Evolutionary conservation across 2,113 vertebrate genomes (phyloP), one percentile per base, ranked within the genome.

Genomic region (Nothocercus julius): DNA sequence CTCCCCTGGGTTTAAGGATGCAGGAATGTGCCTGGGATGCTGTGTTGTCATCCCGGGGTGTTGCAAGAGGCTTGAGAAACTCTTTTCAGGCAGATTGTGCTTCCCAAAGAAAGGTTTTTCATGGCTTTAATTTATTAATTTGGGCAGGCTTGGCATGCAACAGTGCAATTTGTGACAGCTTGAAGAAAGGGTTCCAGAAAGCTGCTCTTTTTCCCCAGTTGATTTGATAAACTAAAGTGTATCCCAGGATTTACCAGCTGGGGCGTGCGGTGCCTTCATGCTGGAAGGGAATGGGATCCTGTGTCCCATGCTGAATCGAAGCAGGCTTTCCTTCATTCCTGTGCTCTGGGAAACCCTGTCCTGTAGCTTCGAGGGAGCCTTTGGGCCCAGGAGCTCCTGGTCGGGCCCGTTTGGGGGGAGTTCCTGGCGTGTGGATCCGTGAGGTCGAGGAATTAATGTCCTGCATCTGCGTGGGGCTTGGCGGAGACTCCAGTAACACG

Each of bases 211-310:
- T 54, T 32, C 7, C 20, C 19, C 36, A 5, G 9, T 61, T 25
- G 22, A 7, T 59, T 32, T 61, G 44, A 73, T 66, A 51, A 44
- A 44, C 13, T 64, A 27, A 53, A 73, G 67, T 6, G 22, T 3
- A 27, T 1, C 1, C 44, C 13, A 12, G 62, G 1, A 24, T 34
- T 25, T 9, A 30, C 30, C 13, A 12, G 38, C 54, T 49, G 64
- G 32, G 58, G 20, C 18, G 2, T 56, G n/a, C 49, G 24, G 7
- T 54, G 21, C 32, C 54, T 18, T 14, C 27, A 4, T n/a, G 67
- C 21, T 63, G 7, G 54, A 56, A n/a, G 11, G 1, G 2, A n/a
- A 14, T 1, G 27, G 53, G 45, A n/a, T 2, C 13, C 34, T 5
- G 1, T 11, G 30, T 64, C 44, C 32, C 30, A 32, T 7, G 25